Evolutionary conservation across 2,888 invertebrate genomes (phyloP), one percentile per base, ranked within the genome.

Genomic region (Meiosimyza decipiens): DNA sequence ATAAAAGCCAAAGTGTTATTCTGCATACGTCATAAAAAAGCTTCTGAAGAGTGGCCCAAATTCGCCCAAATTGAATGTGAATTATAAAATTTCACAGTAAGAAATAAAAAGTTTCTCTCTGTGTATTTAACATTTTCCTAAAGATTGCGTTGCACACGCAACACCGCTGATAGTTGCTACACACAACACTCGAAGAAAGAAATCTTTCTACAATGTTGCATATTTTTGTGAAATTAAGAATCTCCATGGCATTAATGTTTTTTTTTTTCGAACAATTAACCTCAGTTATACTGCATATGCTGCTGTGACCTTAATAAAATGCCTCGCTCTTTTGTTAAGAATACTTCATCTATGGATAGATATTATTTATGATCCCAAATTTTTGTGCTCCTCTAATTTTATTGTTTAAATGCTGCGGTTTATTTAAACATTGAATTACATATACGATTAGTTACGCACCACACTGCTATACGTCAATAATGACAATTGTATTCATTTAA

Each of bases 401-500:
- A n/a, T 40, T 62, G 60, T 40, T 62, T 62, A 40, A 40, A 7
- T 40, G 6, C 60, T 62, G 60, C 33, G 47, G 60, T 62, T 62
- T 62, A 62, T 62, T 62, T 62, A 13, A 62, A 62, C 47, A 62
- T 40, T 40, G 9, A 40, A 62, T 62, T 62, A 6, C 28, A 6
- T 22, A 4, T 13, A 57, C 22, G 9, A 57, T 57, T 57, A 18
- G 40, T 40, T 40, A 40, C 40, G 40, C 40, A 9, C 40, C 40
- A 40, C 9, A 40, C 9, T 40, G 6, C 40, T 9, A 40, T 57
- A 18, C 28, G 57, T 57, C 57, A 40, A 40, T 57, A 28, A 22
- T 55, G 55, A 28, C 57, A 57, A 57, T 57, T 57, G 28, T 22
- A 15, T 22, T 57, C 15, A 28, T n/a, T 15, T 28, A 16, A 22